Base-by-base conservation (phyloP, 1,140 invertebrate genomes). In the Forficula auricularia region DNA sequence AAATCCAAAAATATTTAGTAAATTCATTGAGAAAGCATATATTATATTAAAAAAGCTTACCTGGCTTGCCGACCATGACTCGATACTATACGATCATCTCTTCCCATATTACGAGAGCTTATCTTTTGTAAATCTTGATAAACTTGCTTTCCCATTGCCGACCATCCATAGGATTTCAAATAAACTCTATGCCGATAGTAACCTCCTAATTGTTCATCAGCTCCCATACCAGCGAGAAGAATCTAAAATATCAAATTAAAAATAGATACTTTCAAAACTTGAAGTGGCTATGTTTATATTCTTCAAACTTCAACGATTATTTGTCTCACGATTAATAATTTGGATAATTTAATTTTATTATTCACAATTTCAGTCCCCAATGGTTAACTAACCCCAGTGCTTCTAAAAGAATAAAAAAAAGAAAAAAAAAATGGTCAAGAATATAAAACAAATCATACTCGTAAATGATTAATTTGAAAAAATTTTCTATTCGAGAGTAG, bases 151-250 rank as follows among this genome's bases (percentile, higher is more conserved):
- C 65, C 57, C 31, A 94, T 57, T 10, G 67, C 73, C 36, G 48
- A 9, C 77, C 79, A 89, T 7, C 66, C 66, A 22, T 62, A 57
- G 12, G 67, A 65, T 51, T 71, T 74, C 42, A 77, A 79, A 33
- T 71, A 72, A 46, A 73, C 79, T 48, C 86, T 68, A 55, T 96
- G 89, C 49, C 89, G 72, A 36, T 75, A 79, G 55, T 98, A 98
- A 2, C 94, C 94, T 38, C 83, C 91, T 54, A 98, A 80, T 52
- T 95, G 70, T 68, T 98, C 95, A 73, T 98, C 95, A 14, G 92
- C 91, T 12, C 92, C 94, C 68, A 87, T 88, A 19, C 94, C 92
- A 53, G 86, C 62, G 36, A 96, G 60, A 39, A 92, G 59, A n/a
- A 94, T 71, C 78, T 82, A 54, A 3, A 4, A 59, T 35, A 0